Evolutionary conservation across 2,888 invertebrate species (phyloP).

Genomic region (Zhuqinia jingwanae): DNA sequence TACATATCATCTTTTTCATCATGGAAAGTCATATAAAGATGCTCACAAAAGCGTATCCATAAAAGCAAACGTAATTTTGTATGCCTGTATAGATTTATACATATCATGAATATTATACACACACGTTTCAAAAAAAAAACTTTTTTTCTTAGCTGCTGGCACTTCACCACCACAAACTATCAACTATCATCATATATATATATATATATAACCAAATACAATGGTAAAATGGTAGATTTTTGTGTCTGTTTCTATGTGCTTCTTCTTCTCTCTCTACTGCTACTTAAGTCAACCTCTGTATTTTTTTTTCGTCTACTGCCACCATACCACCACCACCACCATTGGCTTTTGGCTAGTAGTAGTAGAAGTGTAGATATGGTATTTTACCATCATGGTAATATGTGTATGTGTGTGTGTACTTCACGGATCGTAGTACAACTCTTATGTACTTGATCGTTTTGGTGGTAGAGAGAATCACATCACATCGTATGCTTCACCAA

Average conservation of each 20-base stretch:
- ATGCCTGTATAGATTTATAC: too few species aligned
- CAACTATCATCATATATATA: too few species aligned
- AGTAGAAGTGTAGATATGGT: too few species aligned
- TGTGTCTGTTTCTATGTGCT: not conserved
- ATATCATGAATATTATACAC: constrained; percentile 21
- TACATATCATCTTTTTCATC: constrained; percentile 9
- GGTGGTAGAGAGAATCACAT: constrained; percentile 52
- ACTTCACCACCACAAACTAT: constrained; percentile 30
- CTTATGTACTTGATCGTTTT: constrained; percentile 64
- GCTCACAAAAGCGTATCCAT: not conserved
- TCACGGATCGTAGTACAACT: constrained; percentile 68
- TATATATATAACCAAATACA: constrained; percentile 47
- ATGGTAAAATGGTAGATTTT: constrained; percentile 18
- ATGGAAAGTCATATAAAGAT: constrained; percentile 7
- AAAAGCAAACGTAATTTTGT: not conserved
- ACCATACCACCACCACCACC: constrained; percentile 28
- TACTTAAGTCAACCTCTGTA: constrained; percentile 17
- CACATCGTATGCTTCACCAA: constrained; percentile 35
- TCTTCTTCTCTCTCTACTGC: not conserved
- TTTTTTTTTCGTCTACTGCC: constrained; percentile 1
- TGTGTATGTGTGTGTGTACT: constrained; percentile 61
- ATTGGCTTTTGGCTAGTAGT: constrained; percentile 53
- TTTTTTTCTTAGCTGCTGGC: constrained; percentile 58
- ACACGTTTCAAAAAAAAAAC: constrained; percentile 50
- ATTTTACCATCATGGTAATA: too few species aligned